Evolutionary conservation across 2,888 invertebrate species (phyloP), one percentile per base, ranked within the genome.

Genomic region (Schizaphis graminum): DNA sequence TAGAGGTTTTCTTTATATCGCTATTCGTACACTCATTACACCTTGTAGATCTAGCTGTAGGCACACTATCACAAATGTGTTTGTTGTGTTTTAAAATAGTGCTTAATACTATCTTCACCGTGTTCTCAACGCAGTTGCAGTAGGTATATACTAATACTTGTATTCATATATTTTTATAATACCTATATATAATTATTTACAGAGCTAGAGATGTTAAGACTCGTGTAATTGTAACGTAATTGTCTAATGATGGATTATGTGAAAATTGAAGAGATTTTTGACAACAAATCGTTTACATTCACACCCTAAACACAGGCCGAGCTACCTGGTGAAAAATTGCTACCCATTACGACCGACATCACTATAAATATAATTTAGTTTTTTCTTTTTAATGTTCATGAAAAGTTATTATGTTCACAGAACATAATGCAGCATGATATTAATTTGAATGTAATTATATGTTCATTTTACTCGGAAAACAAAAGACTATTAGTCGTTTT

Each of bases 401-500:
- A 86, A 89, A 61, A 91, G 94, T 90, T 94, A 94, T 91, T 94
- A 94, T 26, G 85, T 28, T 21, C 67, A 44, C 41, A 44, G 92
- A 92, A 49, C 61, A 49, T 88, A 92, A 88, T 88, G 88, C 53
- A 35, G 61, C 49, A 86, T 61, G 61, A 86, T 90, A 94, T 94
- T 94, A 94, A 94, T 94, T 90, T 86, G 85, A 86, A 86, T 57
- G 94, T 94, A 94, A 94, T 94, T 94, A 94, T 94, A 85, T 41
- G 57, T 94, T 67, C 89, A 61, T 90, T 94, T 89, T 90, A 93
- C 89, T 44, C 28, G 61, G 47, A 90, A 90, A 94, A 94, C 94
- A 94, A 94, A 94, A 94, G 94, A 49, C 89, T 93, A 93, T 93
- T 93, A 93, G 93, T 61, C n/a, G 47, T 90, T 93, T 56, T 93